Conservation (phyloP, 2,888 invertebrate genomes). For the Congeria kusceri region DNA sequence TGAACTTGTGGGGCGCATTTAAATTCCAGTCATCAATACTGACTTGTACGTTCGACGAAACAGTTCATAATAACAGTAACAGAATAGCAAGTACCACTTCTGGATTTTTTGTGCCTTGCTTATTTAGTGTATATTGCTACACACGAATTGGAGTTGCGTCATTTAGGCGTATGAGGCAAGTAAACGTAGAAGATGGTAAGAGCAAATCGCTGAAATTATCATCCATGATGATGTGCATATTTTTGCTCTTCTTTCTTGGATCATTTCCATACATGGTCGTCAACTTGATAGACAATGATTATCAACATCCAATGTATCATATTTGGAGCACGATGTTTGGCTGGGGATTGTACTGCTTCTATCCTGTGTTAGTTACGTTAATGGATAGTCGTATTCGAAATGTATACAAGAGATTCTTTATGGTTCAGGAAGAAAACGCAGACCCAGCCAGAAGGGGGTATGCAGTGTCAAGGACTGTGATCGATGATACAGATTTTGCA, state of each 20-base stretch:
- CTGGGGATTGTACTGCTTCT: constrained; percentile 75
- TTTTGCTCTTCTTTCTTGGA: constrained; percentile 74
- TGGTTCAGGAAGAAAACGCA: constrained; percentile 37
- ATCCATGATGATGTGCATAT: constrained; percentile 79
- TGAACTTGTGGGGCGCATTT: constrained; percentile 74
- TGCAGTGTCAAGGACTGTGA: no score
- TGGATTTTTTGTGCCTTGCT: constrained; percentile 76
- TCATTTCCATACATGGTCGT: constrained; percentile 76
- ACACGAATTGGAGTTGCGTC: constrained; percentile 76
- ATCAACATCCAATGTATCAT: constrained; percentile 71
- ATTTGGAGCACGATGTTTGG: constrained; percentile 75
- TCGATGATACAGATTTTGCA: no score
- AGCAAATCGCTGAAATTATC: constrained; percentile 75
- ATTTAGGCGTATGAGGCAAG: constrained; percentile 64
- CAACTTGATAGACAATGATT: constrained; percentile 70
- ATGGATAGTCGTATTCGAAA: constrained; percentile 78
- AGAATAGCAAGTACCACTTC: constrained; percentile 70
- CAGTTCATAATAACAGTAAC: constrained; percentile 68
- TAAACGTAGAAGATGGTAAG: constrained; percentile 67
- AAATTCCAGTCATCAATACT: constrained; percentile 72
- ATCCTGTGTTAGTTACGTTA: constrained; percentile 76
- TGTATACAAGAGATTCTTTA: constrained; percentile 71
- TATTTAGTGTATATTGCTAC: constrained; percentile 76
- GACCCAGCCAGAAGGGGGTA: no score
- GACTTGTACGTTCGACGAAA: constrained; percentile 72